Conservation (phyloP, 2,888 invertebrate genomes). For the Rhingia campestris region DNA sequence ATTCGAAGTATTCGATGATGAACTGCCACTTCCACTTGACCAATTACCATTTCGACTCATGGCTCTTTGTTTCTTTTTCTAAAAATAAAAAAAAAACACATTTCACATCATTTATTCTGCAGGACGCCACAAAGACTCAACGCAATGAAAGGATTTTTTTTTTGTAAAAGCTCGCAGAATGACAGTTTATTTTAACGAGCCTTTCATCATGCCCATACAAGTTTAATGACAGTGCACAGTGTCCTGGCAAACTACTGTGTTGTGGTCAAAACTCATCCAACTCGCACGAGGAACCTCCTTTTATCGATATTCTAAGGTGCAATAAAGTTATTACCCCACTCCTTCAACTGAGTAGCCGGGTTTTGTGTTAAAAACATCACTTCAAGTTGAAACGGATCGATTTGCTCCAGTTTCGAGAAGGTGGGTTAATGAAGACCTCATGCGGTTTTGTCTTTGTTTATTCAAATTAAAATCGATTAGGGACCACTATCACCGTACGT, state of each 20-base stretch:
- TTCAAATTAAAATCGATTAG: constrained; percentile 61
- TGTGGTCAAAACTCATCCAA: constrained; percentile 59
- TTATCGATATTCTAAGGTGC: constrained; percentile 48
- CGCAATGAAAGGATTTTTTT: neutral
- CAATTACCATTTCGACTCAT: constrained; percentile 78
- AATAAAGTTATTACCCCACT: constrained; percentile 51
- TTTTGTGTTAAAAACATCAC: constrained; percentile 3
- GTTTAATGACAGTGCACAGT: constrained; percentile 50
- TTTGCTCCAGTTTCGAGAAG: constrained; percentile 30
- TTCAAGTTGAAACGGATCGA: constrained; percentile 20
- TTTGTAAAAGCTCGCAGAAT: constrained; percentile 16
- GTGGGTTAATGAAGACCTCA: constrained; percentile 41
- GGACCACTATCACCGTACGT: constrained; percentile 5
- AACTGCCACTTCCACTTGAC: constrained; percentile 81
- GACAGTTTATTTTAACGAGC: constrained; percentile 58
- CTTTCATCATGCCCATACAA: constrained; percentile 53
- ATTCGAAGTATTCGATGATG: constrained; percentile 78
- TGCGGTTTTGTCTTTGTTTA: constrained; percentile 54
- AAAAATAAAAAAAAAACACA: constrained; percentile 19
- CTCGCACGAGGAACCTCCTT: constrained; percentile 4
- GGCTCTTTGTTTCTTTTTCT: constrained; percentile 19
- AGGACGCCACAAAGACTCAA: neutral
- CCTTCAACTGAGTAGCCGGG: neutral
- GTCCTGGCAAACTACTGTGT: constrained; percentile 53
- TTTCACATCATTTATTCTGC: constrained; percentile 24